Base-by-base conservation (phyloP, 2,113 vertebrate species). In the Halcyon malimbica region DNA sequence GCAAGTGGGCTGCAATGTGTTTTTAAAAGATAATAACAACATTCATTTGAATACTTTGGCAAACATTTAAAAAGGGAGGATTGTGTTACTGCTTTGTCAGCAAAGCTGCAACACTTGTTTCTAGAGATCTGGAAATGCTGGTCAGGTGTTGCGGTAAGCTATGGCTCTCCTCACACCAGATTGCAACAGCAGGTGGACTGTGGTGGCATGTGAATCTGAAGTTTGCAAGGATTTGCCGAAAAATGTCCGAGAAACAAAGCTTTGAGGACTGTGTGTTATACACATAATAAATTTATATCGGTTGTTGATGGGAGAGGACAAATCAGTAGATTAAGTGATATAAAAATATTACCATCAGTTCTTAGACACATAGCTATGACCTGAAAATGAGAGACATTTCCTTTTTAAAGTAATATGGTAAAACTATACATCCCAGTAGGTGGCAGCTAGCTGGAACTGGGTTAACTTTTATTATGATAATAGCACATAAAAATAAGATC, bases 391-490 rank as follows among this genome's bases (percentile, higher is more conserved):
- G 90, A 96, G 44, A 42, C 18, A 73, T 89, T 96, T 93, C 79
- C 33, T 87, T 95, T 94, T 90, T 86, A 91, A 80, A 84, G 69
- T 89, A 69, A 89, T 70, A 64, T 95, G 77, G 89, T 96, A 93
- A 97, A 97, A 94, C 94, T 94, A 86, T 93, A 93, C 82, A 92
- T 89, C 97, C 96, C 97, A 97, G 97, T 97, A 98, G 97, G 97
- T 98, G 97, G 97, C 97, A 98, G 97, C 93, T 97, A 97, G 85
- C 91, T 96, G 84, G 83, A 98, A 81, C 74, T 96, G 97, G 96
- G 96, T 97, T 98, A 97, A 98, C 97, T 97, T 97, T 97, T 96
- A 90, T 86, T 97, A 74, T 74, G 91, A 94, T 94, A 97, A 94
- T 63, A 95, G 87, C 89, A 96, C 93, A 97, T 95, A 92, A 93